Evolutionary conservation across 30 jellyfish, hydroid and myxozoan species (phyloP).

Genomic region (Mastigias papua): DNA sequence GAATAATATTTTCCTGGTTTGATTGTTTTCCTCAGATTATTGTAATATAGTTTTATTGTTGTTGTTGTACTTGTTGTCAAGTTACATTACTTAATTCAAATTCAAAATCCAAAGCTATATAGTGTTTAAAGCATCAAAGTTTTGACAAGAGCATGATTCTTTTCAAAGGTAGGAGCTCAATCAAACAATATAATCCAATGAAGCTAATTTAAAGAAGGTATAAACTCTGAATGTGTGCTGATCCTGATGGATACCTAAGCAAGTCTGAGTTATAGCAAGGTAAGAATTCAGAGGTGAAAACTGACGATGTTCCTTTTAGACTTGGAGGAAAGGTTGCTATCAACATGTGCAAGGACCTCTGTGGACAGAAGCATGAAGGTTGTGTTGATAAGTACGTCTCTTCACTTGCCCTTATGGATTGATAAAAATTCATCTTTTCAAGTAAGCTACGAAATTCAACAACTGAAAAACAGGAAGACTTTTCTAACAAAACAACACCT

Average conservation of each 20-base stretch:
- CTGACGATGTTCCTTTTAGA: conserved; percentile 45
- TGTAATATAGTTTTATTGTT: too few species aligned
- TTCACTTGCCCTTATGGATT: background rate
- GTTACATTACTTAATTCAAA: too few species aligned
- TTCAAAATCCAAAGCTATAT: too few species aligned
- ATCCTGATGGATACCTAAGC: conserved; percentile 76
- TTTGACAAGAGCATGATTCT: conserved; percentile 88
- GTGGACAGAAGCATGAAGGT: conserved; percentile 49
- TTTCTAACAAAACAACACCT: background rate
- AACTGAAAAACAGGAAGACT: background rate
- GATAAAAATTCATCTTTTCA: background rate
- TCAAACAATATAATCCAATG: conserved; percentile 85
- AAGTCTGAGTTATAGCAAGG: conserved; percentile 83
- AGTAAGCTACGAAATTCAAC: background rate
- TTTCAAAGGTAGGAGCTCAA: conserved; percentile 89
- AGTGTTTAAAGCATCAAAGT: conserved; percentile 71
- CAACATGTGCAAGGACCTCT: conserved; percentile 65
- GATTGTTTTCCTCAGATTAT: too few species aligned
- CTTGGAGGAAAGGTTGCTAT: conserved; percentile 73
- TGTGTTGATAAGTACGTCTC: background rate
- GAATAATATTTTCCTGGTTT: too few species aligned
- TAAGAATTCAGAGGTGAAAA: conserved; percentile 38
- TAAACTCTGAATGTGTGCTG: conserved; percentile 85
- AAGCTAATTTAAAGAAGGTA: conserved; percentile 88
- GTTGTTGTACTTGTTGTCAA: too few species aligned